A percentile compares a stretch with the other conserved stretches of the same genome.
phyloP scores from a whole-genome alignment of 2,797 vertebrate species.

The Malurus leucopterus region DNA sequence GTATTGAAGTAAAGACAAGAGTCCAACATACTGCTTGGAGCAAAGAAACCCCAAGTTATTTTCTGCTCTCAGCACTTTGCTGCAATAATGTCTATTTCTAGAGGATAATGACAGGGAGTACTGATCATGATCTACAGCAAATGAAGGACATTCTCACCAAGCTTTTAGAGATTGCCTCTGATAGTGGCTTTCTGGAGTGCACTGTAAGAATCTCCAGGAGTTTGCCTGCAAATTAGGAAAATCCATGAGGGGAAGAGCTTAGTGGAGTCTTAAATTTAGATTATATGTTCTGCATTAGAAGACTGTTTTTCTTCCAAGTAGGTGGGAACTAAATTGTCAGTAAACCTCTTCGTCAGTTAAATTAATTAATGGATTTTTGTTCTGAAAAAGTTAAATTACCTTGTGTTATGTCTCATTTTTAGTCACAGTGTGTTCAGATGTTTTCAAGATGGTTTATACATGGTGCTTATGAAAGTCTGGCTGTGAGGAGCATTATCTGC shows the following conservation, averaged over 20 bases:
- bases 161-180: background rate
- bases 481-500: background rate
- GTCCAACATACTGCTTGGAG: background rate
- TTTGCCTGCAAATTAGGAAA: background rate
- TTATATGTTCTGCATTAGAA: background rate
- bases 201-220: background rate
- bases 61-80: background rate
- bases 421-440: accelerated
- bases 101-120: background rate
- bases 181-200: background rate
- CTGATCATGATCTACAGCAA: background rate
- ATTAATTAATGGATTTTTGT: background rate
- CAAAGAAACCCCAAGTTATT: background rate
- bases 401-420: background rate
- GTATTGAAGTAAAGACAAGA: background rate
- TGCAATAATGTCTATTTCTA: background rate
- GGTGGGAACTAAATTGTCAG: background rate
- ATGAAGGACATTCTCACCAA: background rate
- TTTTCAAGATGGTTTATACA: background rate
- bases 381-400: background rate
- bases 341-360: background rate
- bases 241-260: background rate
- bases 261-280: background rate
- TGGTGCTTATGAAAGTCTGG: background rate
- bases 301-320: background rate